Conservation (phyloP, 2,797 vertebrate genomes). For the Phalloptychus januarius region DNA sequence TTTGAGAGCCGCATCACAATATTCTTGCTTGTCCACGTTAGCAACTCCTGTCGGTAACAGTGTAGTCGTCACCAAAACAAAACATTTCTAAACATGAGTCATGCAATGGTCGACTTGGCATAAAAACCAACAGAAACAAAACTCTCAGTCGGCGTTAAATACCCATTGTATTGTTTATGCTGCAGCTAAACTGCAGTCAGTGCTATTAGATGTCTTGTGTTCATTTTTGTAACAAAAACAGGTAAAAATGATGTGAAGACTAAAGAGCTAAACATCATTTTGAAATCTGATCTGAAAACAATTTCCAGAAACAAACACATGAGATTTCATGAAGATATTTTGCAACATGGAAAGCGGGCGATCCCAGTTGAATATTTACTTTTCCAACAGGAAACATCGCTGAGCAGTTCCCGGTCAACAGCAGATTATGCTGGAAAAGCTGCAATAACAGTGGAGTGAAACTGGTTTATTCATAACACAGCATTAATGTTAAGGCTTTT, state of each 20-base stretch:
- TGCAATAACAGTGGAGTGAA: not conserved
- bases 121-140: not conserved
- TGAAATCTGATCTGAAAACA: not conserved
- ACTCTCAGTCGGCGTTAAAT: not conserved
- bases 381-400: not conserved
- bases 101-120: not conserved
- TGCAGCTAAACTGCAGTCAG: not conserved
- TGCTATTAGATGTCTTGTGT: not conserved
- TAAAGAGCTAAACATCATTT: not conserved
- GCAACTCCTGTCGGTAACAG: not conserved
- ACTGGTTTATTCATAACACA: not conserved
- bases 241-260: not conserved
- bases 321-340: not conserved
- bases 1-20: not conserved
- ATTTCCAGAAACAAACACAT: not conserved
- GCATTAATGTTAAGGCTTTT: too few relatives aligned
- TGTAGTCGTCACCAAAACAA: not conserved
- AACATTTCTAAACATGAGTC: not conserved
- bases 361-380: not conserved
- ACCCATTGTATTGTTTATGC: not conserved
- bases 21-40: not conserved
- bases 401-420: not conserved
- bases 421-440: not conserved
- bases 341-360: not conserved
- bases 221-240: too few relatives aligned